Base-by-base conservation (phyloP, 2,113 vertebrate genomes). In the Opisthocomus hoazin region DNA sequence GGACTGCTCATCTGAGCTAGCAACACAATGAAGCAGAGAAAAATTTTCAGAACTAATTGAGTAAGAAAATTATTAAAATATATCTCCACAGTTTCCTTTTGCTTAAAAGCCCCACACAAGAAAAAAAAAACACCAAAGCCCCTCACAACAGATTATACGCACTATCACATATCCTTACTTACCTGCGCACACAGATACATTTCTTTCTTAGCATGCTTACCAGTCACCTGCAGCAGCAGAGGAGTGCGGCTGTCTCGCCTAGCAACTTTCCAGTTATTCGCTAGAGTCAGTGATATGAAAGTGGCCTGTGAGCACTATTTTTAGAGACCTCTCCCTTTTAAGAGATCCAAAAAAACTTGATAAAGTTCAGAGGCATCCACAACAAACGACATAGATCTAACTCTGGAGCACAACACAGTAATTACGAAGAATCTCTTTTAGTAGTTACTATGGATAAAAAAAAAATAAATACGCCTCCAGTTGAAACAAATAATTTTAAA, bases 321-420 rank as follows among this genome's bases (percentile, higher is more conserved):
- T 94, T n/a, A 95, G 76, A 93, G 36, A 71, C 10, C 56, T 87
- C 36, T 91, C 69, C 73, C 68, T 96, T 69, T 80, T 87, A 89
- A 94, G 84, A 89, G 70, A 83, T 85, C 39, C 60, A 14, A 23
- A 71, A 73, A 87, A 95, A 88, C 27, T 56, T 83, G 75, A 87
- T 46, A 48, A 76, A 50, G 30, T 71, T 41, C 76, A 51, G 46
- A 54, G 29, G 18, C 21, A 84, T 53, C 43, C 50, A 54, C 36
- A 15, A 50, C 32, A 78, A 75, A 46, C 12, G 39, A 63, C 34
- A 45, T 0, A 79, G 26, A 60, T 32, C 50, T 53, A 64, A 41
- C 24, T 64, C 37, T 43, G 23, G 12, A 70, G 43, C 76, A 88
- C 46, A 92, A 77, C 48, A 54, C 32, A 68, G 29, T 24, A 60